Conservation (phyloP, 1,140 invertebrate genomes). For the Dreissena polymorpha region DNA sequence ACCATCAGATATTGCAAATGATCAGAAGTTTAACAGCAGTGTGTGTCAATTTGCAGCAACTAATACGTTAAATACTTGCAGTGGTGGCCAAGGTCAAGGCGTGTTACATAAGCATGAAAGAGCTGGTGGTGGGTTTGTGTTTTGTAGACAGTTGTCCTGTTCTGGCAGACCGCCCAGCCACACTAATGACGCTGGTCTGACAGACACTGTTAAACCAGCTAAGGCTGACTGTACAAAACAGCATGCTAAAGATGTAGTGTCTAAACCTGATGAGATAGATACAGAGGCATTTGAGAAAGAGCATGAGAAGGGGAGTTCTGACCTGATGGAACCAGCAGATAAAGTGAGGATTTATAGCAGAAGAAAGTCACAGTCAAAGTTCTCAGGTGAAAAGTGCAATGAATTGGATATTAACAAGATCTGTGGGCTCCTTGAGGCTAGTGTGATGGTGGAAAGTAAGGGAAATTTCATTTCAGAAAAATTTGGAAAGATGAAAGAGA, state of each 20-base stretch:
- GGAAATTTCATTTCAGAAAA: not conserved
- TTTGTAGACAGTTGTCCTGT: slow-evolving; percentile 24
- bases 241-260: not conserved
- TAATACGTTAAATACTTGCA: not conserved
- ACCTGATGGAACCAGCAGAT: not conserved
- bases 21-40: not conserved
- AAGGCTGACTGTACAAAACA: not conserved
- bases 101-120: slow-evolving; percentile 25
- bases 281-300: not conserved
- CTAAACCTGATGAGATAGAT: not conserved
- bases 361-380: not conserved
- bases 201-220: not conserved
- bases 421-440: not conserved
- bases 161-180: not conserved
- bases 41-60: not conserved
- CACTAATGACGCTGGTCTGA: not conserved
- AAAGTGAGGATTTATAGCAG: slow-evolving; percentile 6
- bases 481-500: not conserved
- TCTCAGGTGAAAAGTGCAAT: not conserved
- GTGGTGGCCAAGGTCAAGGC: not conserved
- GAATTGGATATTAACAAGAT: slow-evolving; percentile 2
- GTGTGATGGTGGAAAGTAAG: not conserved
- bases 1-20: not conserved
- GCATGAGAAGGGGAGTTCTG: not conserved
- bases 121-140: not conserved